These are phyloP conservation scores for Coleophora deauratella DNA, from an alignment of 2,888 invertebrate species.

Conservation along the genomic window DNA sequence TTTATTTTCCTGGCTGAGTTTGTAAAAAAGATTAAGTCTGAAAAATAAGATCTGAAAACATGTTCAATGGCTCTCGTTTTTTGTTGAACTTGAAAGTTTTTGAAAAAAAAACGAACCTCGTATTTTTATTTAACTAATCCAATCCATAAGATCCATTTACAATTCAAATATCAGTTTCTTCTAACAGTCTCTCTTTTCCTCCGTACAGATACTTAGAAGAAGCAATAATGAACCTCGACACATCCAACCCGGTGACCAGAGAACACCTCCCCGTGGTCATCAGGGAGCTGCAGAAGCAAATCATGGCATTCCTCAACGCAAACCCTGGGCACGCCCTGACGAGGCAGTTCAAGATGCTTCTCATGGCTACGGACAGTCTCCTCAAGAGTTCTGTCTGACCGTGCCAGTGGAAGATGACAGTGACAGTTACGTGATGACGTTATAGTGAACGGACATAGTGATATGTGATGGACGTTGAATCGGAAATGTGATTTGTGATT, in stretches of 20 bases:
- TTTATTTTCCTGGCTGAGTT: too few relatives aligned
- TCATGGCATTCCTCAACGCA: constrained; percentile 78
- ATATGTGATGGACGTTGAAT: neutral
- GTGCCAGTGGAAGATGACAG: constrained; percentile 3
- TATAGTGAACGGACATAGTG: neutral
- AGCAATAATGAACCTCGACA: constrained; percentile 87
- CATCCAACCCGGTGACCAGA: constrained; percentile 82
- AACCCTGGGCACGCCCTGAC: constrained; percentile 79
- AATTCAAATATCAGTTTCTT: too few relatives aligned
- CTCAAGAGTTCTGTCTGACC: constrained; percentile 52
- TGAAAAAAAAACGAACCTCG: too few relatives aligned
- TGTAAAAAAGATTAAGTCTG: too few relatives aligned
- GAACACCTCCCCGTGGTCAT: constrained; percentile 89
- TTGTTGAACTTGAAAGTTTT: too few relatives aligned
- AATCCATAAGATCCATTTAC: too few relatives aligned
- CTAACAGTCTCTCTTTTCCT: too few relatives aligned
- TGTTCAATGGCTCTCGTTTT: too few relatives aligned
- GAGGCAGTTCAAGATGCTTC: constrained; percentile 79
- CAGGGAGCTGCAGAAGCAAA: constrained; percentile 82
- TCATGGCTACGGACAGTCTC: constrained; percentile 79
- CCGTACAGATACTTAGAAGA: constrained; percentile 87
- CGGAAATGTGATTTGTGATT: neutral
- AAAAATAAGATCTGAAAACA: too few relatives aligned
- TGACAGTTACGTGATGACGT: neutral
- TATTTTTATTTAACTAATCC: too few relatives aligned